Evolutionary conservation across 1,140 invertebrate genomes (phyloP), one percentile per base, ranked within the genome.

Genomic region (Anagrus nilaparvatae): DNA sequence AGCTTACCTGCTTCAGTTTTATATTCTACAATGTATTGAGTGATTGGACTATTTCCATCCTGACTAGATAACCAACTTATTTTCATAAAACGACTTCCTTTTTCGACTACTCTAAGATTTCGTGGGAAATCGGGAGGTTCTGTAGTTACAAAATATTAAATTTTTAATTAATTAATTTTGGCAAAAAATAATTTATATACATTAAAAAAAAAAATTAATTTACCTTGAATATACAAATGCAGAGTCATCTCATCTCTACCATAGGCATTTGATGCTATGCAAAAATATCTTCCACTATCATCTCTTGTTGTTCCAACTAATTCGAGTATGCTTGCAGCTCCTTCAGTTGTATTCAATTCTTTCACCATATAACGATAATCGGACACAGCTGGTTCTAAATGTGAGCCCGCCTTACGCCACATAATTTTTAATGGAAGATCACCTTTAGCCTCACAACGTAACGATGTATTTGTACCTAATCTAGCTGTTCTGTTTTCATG

Each of bases 201-300:
- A 20, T 20, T 31, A 31, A n/a, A 9, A 31, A n/a, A 17, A 19
- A n/a, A n/a, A n/a, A n/a, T n/a, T n/a, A n/a, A n/a, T 47, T 51
- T 59, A 82, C 81, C 91, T 79, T 94, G 88, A 8, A 96, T 87
- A 34, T 88, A 82, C 8, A 97, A 73, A 54, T 90, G 84, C 58
- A 93, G 89, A 17, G 81, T 81, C 76, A 91, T 88, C 59, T 92
- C 82, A 55, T 95, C 91, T 50, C 84, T 80, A 16, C 92, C 92
- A 55, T 91, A 90, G 30, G 81, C 74, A 68, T 96, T 97, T 41
- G 79, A 82, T 1, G 87, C 88, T 37, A 79, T 71, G 65, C 92
- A 97, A 16, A 87, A 84, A 60, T 94, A 85, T 34, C 86, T 78
- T 5, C 85, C 88, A 2, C 88, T 89, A 65, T 96, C 92, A 51